Base-by-base conservation (phyloP, 2,888 invertebrate species). In the Calliopum simillimum region DNA sequence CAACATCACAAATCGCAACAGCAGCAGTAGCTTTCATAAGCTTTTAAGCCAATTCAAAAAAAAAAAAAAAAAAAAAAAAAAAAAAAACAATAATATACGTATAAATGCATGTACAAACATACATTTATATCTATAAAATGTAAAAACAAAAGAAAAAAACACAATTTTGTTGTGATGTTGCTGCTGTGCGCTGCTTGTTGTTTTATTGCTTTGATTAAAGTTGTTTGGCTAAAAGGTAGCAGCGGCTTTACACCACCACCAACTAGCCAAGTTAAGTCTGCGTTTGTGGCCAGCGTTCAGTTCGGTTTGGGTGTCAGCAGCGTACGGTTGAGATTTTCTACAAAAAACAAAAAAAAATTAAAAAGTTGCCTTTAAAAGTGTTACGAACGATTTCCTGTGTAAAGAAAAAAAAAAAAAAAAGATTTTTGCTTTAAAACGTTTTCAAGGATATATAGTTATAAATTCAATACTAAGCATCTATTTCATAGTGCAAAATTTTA, bases 221-320 rank as follows among this genome's bases (percentile, higher is more conserved):
- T 61, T 19, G 62, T 51, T 62, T 67, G 67, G 67, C 67, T 59
- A 67, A 67, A 67, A 33, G 8, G 33, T 33, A 33, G n/a, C 66
- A 58, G 59, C 67, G 33, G 41, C 67, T 59, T 49, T n/a, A 56
- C 66, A 58, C 23, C 23, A 21, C 56, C 56, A 53, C 21, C 19
- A 33, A 16, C 12, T 11, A 58, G 76, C 72, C 78, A 78, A 77
- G 76, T 79, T 73, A 73, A 71, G 56, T 75, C 79, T 77, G 77
- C 74, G 74, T 76, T 71, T 68, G 74, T 59, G 59, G 58, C 67
- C 59, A 67, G 59, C 67, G 59, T 49, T 82, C 80, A 82, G 82
- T 83, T 78, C 81, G 82, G 80, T 81, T 83, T 82, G 78, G 78
- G 78, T 79, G 79, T 81, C 79, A 80, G 79, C 72, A 76, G 81